Percentiles rank a stretch among this genome's conserved stretches.
These are phyloP conservation scores for Indri indri DNA, from an alignment of 2,113 vertebrate species.

Conservation along the genomic window DNA sequence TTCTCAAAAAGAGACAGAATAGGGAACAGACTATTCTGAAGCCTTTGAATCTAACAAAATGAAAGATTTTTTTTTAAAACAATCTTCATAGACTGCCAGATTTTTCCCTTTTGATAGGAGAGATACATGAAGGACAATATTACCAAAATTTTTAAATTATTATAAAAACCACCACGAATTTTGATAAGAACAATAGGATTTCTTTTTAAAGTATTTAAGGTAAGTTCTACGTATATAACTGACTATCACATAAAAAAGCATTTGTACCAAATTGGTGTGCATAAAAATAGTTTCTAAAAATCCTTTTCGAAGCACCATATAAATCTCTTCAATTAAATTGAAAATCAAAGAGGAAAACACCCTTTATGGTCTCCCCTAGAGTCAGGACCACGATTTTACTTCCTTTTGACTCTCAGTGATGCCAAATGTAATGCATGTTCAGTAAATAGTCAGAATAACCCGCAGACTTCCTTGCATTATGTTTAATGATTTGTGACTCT, in stretches of 20 bases:
- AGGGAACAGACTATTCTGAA: constrained; percentile 41
- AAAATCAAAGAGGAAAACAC: neutral
- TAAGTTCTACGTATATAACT: neutral
- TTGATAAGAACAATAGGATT: constrained; percentile 32
- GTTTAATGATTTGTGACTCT: constrained; percentile 47
- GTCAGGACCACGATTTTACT: neutral
- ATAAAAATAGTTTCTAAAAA: constrained; percentile 41
- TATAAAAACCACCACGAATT: constrained; percentile 24
- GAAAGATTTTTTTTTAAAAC: constrained; percentile 29
- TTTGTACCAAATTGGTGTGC: neutral
- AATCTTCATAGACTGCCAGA: constrained; percentile 32
- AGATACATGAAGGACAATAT: constrained; percentile 27
- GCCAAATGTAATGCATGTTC: neutral
- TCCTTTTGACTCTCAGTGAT: neutral
- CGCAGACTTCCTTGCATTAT: neutral
- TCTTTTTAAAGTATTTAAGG: constrained; percentile 38
- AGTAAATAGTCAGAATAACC: constrained; percentile 13
- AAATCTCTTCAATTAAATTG: neutral
- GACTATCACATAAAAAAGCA: neutral
- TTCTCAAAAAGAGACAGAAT: constrained; percentile 57
- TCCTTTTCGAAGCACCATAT: neutral
- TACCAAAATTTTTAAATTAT: constrained; percentile 31
- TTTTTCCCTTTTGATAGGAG: constrained; percentile 37
- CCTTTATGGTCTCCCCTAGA: neutral
- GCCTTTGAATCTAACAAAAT: constrained; percentile 60